Conservation (phyloP, 2,888 invertebrate species). For the Erebia aethiops region DNA sequence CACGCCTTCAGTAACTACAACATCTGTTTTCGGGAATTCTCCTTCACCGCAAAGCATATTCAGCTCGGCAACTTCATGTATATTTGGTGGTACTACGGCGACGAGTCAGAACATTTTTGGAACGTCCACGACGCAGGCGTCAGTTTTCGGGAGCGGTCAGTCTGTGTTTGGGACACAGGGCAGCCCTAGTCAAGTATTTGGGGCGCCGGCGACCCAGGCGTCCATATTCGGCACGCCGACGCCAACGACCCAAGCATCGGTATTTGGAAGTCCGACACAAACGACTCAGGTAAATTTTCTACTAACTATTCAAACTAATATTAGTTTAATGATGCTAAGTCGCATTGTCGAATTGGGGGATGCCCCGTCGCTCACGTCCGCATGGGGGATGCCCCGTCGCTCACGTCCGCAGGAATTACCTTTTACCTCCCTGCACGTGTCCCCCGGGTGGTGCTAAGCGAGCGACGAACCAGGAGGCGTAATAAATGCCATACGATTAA, state of each 20-base stretch:
- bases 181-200: slow-evolving; percentile 48
- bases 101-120: slow-evolving; percentile 44
- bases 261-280: slow-evolving; percentile 48
- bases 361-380: no score
- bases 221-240: slow-evolving; percentile 50
- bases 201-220: slow-evolving; percentile 42
- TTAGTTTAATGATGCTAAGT: no score
- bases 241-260: slow-evolving; percentile 48
- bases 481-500: no score
- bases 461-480: no score
- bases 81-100: slow-evolving; percentile 48
- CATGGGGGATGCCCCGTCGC: no score
- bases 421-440: no score
- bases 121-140: slow-evolving; percentile 43
- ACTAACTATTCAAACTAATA: not conserved
- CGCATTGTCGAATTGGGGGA: no score
- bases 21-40: slow-evolving; percentile 48
- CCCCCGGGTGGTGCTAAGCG: no score
- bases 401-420: no score
- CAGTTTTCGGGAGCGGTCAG: slow-evolving; percentile 48
- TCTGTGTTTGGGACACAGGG: slow-evolving; percentile 48
- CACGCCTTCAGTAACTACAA: slow-evolving; percentile 35
- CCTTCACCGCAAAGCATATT: slow-evolving; percentile 44
- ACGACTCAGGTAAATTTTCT: slow-evolving; percentile 50
- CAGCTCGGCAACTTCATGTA: slow-evolving; percentile 49